Percentiles rank a stretch among this genome's conserved stretches.
phyloP scores from a whole-genome alignment of 2,113 vertebrate species.

The Ammodytes dubius region DNA sequence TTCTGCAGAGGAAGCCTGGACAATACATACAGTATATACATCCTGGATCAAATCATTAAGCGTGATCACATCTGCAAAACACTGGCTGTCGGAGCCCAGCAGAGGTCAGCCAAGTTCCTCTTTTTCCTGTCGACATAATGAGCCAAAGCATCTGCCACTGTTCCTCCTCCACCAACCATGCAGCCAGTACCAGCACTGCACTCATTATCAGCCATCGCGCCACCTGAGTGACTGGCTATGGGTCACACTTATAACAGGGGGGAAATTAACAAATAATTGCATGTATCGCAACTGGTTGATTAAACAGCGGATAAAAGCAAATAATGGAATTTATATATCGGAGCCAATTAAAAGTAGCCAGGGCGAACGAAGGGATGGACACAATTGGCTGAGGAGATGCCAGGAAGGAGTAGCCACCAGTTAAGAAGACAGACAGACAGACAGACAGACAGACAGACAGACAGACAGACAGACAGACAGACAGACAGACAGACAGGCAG shows the following conservation, averaged over 20 bases:
- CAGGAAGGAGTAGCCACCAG: slow-evolving; percentile 17
- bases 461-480: background rate
- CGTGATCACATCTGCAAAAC: slow-evolving; percentile 52
- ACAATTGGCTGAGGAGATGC: background rate
- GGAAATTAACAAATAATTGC: slow-evolving; percentile 39
- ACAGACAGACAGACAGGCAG: no score
- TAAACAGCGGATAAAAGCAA: background rate
- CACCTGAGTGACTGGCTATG: slow-evolving; percentile 15
- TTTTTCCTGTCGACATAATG: slow-evolving; percentile 53
- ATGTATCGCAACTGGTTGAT: slow-evolving; percentile 13
- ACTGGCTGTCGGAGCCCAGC: slow-evolving; percentile 71
- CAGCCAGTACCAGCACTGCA: slow-evolving; percentile 17
- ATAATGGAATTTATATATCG: background rate
- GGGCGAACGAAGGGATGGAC: background rate
- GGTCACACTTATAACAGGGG: slow-evolving; percentile 1
- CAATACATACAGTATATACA: background rate
- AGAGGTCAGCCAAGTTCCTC: slow-evolving; percentile 80
- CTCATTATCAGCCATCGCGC: slow-evolving; percentile 56
- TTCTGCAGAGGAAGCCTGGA: slow-evolving; percentile 11
- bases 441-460: no score
- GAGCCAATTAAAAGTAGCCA: slow-evolving; percentile 27
- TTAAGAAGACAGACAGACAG: background rate
- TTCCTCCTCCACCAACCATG: background rate
- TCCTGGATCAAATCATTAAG: slow-evolving; percentile 38
- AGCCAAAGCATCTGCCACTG: slow-evolving; percentile 22